Evolutionary conservation across 2,888 invertebrate genomes (phyloP), one percentile per base, ranked within the genome.

Genomic region (Liposcelis brunnea): DNA sequence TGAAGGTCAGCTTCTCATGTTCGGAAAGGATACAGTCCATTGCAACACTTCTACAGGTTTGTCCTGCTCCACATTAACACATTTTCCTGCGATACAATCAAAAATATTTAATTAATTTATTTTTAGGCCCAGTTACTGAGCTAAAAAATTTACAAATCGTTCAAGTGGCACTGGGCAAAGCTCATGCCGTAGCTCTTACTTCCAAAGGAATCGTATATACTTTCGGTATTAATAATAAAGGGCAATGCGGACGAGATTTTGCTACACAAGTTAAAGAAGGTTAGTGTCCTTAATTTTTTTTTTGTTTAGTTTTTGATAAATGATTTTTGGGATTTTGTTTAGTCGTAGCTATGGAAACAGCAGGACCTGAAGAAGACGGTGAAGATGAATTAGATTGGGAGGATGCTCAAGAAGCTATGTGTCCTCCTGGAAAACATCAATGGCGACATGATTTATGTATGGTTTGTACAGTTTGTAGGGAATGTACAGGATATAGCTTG

Each of bases 181-280:
- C 95, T 1, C 97, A 97, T 58, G 84, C 85, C n/a, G 84, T 89
- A 1, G 85, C 78, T 0, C 67, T 97, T 10, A 89, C 84, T 11
- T 79, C 75, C 53, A 83, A 83, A 58, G 97, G 97, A 0, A 80
- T 83, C 54, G 77, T 95, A 2, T 94, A 81, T 61, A 91, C 95
- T 0, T 94, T 95, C 63, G 97, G 97, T 4, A 83, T 95, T 49
- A 97, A 97, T 63, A 95, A 97, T 61, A 91, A 94, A 61, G 93
- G 93, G 1, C 97, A 97, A 59, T 97, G 97, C 64, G 97, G 97
- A 3, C 69, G 93, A 50, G 87, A 87, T 54, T 85, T 82, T 56
- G 67, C 70, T 33, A 60, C 65, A 49, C 55, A 63, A 12, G 54
- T 60, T 31, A 70, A 66, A 58, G 71, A 71, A 60, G 50, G 52